A percentile compares a stretch with the other conserved stretches of the same genome.
Conservation (phyloP, 1,140 invertebrate species). For the Zaprionus nigranus region DNA sequence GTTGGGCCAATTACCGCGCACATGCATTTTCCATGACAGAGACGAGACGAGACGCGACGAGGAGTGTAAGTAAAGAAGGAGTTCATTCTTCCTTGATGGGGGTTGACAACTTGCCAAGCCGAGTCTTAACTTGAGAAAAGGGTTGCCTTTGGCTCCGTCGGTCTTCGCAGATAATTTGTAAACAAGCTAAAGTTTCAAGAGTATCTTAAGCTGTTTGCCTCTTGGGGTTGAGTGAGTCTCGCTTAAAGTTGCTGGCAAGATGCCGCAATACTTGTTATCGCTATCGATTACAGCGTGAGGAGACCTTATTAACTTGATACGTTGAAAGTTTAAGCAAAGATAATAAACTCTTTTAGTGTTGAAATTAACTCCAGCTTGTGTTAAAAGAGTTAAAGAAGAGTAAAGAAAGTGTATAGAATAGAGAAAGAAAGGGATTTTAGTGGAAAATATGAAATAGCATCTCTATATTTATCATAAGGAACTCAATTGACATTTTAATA, state of each 20-base stretch:
- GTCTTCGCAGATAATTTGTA: conserved; percentile 52
- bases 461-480: too few relatives aligned
- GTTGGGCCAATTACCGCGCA: conserved; percentile 76
- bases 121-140: background rate
- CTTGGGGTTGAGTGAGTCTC: background rate
- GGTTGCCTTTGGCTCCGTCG: conserved; percentile 10
- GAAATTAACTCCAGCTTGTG: too few relatives aligned
- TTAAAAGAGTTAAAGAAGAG: too few relatives aligned
- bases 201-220: conserved; percentile 4
- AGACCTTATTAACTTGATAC: background rate
- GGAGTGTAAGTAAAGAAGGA: background rate
- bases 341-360: too few relatives aligned
- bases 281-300: conserved; percentile 12
- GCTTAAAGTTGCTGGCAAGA: background rate
- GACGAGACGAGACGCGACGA: background rate
- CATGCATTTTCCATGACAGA: conserved; percentile 42
- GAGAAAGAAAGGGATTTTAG: too few relatives aligned
- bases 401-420: too few relatives aligned
- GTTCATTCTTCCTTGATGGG: conserved; percentile 18
- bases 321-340: too few relatives aligned
- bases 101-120: conserved; percentile 46
- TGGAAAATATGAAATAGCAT: too few relatives aligned
- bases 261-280: conserved; percentile 9
- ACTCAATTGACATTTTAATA: too few relatives aligned
- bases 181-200: conserved; percentile 55